Evolutionary conservation across 2,113 vertebrate genomes (phyloP).

Genomic region (Erythrolamprus reginae): DNA sequence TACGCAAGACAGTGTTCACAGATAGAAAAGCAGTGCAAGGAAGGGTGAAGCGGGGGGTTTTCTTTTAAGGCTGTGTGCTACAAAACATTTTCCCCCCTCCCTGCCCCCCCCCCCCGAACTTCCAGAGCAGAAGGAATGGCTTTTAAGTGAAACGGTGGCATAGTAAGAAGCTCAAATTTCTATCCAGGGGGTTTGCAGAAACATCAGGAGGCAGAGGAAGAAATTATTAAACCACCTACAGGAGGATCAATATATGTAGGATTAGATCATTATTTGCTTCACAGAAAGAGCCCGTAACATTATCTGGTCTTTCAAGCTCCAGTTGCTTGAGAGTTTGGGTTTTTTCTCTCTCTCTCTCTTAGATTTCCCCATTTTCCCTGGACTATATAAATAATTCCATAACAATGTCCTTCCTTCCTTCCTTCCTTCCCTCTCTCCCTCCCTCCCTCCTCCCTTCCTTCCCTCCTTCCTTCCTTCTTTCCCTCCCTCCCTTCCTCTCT

Average conservation of each 20-base stretch:
- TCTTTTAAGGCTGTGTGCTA: neutral
- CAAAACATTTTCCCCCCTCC: neutral
- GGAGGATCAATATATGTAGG: neutral
- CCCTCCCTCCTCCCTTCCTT: too few species aligned
- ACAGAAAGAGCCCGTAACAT: neutral
- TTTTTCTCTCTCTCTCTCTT: too few species aligned
- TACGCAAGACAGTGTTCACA: conserved; percentile 19
- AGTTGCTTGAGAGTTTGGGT: neutral
- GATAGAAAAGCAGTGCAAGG: conserved; percentile 24
- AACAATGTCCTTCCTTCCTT: neutral
- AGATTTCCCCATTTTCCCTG: conserved; percentile 9
- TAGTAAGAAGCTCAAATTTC: neutral
- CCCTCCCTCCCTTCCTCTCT: neutral
- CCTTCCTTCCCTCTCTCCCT: neutral
- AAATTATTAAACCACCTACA: neutral
- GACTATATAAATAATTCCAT: neutral
- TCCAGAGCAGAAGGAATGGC: neutral
- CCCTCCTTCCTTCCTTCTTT: too few species aligned
- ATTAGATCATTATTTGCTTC: conserved; percentile 26
- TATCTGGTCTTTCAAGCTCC: neutral
- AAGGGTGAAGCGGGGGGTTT: neutral
- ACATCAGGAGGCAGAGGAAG: neutral
- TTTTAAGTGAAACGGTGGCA: neutral
- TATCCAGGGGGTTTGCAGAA: conserved; percentile 12
- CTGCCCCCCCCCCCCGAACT: accelerated